These are phyloP conservation scores for Sardinella longiceps DNA, from an alignment of 2,797 vertebrate species.

Conservation along the genomic window DNA sequence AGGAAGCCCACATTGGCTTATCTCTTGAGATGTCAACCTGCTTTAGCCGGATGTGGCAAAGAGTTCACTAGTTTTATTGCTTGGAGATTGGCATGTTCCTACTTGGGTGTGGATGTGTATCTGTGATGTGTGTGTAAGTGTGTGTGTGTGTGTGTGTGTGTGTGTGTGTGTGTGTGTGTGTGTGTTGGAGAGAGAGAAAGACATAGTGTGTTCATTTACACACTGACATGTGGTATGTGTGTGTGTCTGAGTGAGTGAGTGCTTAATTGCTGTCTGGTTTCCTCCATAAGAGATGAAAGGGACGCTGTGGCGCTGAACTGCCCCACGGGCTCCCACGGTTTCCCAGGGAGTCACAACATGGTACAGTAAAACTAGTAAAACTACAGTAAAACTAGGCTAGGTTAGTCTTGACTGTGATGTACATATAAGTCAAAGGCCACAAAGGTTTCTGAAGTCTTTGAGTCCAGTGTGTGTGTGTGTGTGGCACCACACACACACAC, in stretches of 20 bases:
- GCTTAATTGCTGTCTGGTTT: slow-evolving; percentile 12
- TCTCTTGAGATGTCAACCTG: not conserved
- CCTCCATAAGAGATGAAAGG: slow-evolving; percentile 23
- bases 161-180: not conserved
- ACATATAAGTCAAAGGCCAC: not conserved
- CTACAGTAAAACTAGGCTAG: not conserved
- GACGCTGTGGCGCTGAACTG: not conserved
- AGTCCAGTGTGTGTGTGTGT: not conserved
- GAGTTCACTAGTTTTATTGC: not conserved
- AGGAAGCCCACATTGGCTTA: slow-evolving; percentile 28
- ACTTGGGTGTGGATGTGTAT: not conserved
- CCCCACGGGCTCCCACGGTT: slow-evolving; percentile 17
- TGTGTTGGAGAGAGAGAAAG: not conserved
- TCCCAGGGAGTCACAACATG: too few relatives aligned
- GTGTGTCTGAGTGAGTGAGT: not conserved
- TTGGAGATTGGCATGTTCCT: not conserved
- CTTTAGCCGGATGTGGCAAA: not conserved
- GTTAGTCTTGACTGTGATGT: not conserved
- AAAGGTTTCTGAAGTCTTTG: not conserved
- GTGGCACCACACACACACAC: not conserved
- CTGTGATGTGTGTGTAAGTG: too few relatives aligned
- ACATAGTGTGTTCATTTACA: not conserved
- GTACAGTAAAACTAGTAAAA: not conserved
- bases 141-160: not conserved
- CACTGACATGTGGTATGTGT: not conserved